Conservation (phyloP, 2,113 vertebrate genomes). For the Echinops telfairi region DNA sequence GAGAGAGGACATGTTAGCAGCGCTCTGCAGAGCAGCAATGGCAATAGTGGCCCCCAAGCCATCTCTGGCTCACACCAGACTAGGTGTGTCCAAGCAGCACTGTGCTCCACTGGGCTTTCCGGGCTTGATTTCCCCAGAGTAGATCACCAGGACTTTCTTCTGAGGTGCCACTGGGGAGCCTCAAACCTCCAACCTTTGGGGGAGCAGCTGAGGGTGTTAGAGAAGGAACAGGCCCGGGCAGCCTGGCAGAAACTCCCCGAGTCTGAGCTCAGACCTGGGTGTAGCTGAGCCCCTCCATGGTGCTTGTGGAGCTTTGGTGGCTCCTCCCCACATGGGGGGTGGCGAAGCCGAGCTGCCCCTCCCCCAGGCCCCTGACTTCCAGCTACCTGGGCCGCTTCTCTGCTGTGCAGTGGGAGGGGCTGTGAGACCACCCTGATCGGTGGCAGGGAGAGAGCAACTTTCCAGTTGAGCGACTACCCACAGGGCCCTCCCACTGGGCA, state of each 20-base stretch:
- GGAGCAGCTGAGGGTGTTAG: background rate
- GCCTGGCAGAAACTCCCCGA: background rate
- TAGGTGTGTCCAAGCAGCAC: background rate
- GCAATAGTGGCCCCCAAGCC: no score
- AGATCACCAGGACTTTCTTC: background rate
- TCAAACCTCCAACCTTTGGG: background rate
- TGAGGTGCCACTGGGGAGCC: background rate
- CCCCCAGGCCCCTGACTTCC: background rate
- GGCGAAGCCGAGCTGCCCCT: background rate
- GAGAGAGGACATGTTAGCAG: background rate
- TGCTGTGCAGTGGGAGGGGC: background rate
- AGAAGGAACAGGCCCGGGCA: background rate
- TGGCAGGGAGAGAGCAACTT: background rate
- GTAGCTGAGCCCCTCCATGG: fast-evolving
- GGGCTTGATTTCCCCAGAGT: background rate
- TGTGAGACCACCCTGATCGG: background rate
- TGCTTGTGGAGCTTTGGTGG: fast-evolving
- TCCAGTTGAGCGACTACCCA: background rate
- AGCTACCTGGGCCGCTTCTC: no score
- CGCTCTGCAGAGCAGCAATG: background rate
- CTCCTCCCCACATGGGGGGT: background rate
- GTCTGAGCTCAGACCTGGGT: fast-evolving
- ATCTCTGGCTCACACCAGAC: background rate
- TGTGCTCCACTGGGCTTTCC: background rate
- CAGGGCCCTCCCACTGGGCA: background rate